Evolutionary conservation across 2,888 invertebrate species (phyloP), one percentile per base, ranked within the genome.

Genomic region (Spodoptera exigua): DNA sequence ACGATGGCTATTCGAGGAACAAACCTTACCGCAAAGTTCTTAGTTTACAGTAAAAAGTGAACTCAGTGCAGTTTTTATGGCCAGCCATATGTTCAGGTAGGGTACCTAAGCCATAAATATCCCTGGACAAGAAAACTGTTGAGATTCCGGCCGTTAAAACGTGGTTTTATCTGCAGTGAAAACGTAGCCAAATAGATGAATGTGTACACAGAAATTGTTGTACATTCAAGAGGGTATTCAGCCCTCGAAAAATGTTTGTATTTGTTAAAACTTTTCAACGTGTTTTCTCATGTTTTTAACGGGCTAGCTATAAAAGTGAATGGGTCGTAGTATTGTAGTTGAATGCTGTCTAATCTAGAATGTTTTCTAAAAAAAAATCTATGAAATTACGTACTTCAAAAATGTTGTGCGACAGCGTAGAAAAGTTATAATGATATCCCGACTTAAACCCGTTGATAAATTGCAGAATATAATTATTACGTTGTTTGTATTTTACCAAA

Each of bases 31-130:
- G 32, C 46, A 74, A n/a, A 67, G 49, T 14, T 34, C 10, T 39
- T 34, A 16, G 10, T 41, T 41, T 11, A 13, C 34, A 53, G 36
- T 64, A 70, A 64, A 67, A 70, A 61, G 44, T 55, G 32, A 59
- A 52, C 17, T 36, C n/a, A 1, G 12, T 51, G 45, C 49, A 53
- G 62, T 59, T 76, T 70, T 60, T 67, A 59, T 61, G 61, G 40
- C 35, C 18, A 13, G 0, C 69, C 68, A 52, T 52, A 47, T 61
- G 61, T 65, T 65, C 69, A 70, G 70, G 70, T 70, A 43, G 66
- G 53, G 51, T 43, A 52, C 36, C 7, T 27, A 21, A 40, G 48
- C 13, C 14, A 63, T 63, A 68, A 69, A 69, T 58, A 69, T 58
- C 46, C 13, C 2, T 11, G 37, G 3, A 36, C 55, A 65, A 65